Percentiles rank a stretch among this genome's conserved stretches.
phyloP scores from a whole-genome alignment of 2,888 invertebrate genomes.

The Stratiomys singularior region DNA sequence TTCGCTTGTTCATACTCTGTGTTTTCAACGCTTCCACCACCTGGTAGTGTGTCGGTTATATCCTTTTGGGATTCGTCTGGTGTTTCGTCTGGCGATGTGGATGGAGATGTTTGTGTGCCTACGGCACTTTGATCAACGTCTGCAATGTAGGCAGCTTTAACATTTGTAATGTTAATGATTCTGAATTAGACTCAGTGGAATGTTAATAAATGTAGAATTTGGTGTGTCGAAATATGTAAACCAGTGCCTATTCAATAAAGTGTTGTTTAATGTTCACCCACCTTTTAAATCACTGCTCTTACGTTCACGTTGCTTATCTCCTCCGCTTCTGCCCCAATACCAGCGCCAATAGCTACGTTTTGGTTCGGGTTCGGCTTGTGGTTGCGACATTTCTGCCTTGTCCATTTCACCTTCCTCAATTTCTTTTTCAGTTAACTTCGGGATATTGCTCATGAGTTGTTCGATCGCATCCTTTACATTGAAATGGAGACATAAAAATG shows the following conservation, averaged over 20 bases:
- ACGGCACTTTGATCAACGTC: constrained; percentile 63
- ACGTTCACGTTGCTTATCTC: constrained; percentile 51
- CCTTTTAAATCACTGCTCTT: constrained; percentile 58
- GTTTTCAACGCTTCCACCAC: constrained; percentile 60
- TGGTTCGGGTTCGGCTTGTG: constrained; percentile 53
- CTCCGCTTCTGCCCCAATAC: constrained; percentile 73
- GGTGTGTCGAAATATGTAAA: no score
- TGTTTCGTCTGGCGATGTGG: constrained; percentile 62
- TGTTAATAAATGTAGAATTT: no score
- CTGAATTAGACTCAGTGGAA: no score
- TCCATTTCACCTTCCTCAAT: constrained; percentile 45
- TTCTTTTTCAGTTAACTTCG: constrained; percentile 52
- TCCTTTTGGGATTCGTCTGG: constrained; percentile 46
- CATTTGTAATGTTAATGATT: no score
- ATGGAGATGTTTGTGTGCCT: constrained; percentile 64
- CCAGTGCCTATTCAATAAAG: no score
- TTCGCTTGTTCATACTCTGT: constrained; percentile 60
- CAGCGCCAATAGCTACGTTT: constrained; percentile 72
- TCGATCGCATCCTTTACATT: constrained; percentile 61
- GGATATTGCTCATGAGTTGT: constrained; percentile 59
- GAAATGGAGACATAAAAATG: neutral
- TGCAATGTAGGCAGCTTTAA: neutral
- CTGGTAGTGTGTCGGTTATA: constrained; percentile 53
- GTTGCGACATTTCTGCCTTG: constrained; percentile 14
- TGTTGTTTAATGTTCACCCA: no score